A percentile compares a stretch with the other conserved stretches of the same genome.
Evolutionary conservation across 1,140 invertebrate genomes (phyloP).

Genomic region (Nautilus pompilius): DNA sequence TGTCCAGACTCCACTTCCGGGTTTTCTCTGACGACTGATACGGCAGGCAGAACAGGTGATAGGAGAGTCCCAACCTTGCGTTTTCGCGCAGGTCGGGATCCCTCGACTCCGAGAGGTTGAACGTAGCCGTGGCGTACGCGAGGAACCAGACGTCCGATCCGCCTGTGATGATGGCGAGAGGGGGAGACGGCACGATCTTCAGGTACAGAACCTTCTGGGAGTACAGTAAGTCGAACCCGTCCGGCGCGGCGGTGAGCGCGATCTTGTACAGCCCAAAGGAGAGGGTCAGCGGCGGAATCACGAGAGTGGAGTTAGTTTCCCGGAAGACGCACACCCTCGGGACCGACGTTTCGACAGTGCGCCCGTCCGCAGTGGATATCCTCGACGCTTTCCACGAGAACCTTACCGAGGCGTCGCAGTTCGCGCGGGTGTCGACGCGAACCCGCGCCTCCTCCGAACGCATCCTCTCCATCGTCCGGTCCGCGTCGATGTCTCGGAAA

Average conservation of each 20-base stretch:
- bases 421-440: conserved; percentile 11
- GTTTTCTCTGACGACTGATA: conserved; percentile 15
- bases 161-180: conserved; percentile 34
- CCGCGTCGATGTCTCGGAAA: too few species aligned
- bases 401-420: conserved; percentile 16
- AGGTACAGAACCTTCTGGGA: conserved; percentile 25
- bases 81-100: conserved; percentile 44
- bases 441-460: conserved; percentile 32
- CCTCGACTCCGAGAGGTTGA: conserved; percentile 35
- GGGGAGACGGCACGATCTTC: conserved; percentile 31
- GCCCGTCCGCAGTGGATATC: too few species aligned
- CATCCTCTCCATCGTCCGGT: conserved; percentile 17
- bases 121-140: conserved; percentile 34
- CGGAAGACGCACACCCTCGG: conserved; percentile 33
- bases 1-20: conserved; percentile 5
- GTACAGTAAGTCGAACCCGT: conserved; percentile 16
- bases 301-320: conserved; percentile 19
- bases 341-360: conserved; percentile 29
- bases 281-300: conserved; percentile 30
- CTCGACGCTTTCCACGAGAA: conserved; percentile 43
- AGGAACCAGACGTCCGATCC: conserved; percentile 31
- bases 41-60: conserved; percentile 35
- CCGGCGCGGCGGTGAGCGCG: conserved; percentile 32
- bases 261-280: conserved; percentile 45
- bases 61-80: conserved; percentile 24